Base-by-base conservation (phyloP, 2,888 invertebrate genomes). In the Neuroscelio doddi region DNA sequence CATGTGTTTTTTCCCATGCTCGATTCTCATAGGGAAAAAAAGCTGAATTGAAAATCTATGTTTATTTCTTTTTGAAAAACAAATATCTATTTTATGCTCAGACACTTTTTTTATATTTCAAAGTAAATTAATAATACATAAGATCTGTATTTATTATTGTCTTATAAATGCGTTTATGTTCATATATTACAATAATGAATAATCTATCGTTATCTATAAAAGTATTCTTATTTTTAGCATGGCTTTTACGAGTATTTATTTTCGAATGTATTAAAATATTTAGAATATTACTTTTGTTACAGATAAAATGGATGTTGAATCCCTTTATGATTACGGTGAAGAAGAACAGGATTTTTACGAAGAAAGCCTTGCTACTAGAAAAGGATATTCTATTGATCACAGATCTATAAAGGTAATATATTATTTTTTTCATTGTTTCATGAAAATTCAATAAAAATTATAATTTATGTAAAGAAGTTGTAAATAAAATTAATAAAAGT, bases 281-380 rank as follows among this genome's bases (percentile, higher is more conserved):
- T 58, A 17, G 44, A 41, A 36, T 49, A 30, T 46, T 44, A 4
- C 39, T 66, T 57, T 27, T 55, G 39, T 72, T 72, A 34, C 77
- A 84, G 84, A 64, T 69, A 79, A 70, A 70, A 85, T 85, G 85
- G 85, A 85, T 75, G 79, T 85, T 77, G 84, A 85, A 73, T 84
- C 84, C 76, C 77, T 85, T 75, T 85, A 89, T 80, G 91, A 91
- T 83, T 91, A 90, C 82, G 90, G 88, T 67, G 87, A 91, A 74
- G 91, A 21, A 21, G 90, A 91, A 79, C 89, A 91, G 67, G 89
- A 90, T 70, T 91, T 91, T 83, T 91, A 91, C 84, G 91, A 91
- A 75, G 88, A 89, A 39, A 88, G 87, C 65, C 87, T 88, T 30
- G 80, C 80, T 34, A 77, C 75, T 26, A 76, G 83, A 64, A 84